Evolutionary conservation across 92 coral and sea anemone genomes (phyloP), one percentile per base, ranked within the genome.

Genomic region (Umimayanthus chanpuru): DNA sequence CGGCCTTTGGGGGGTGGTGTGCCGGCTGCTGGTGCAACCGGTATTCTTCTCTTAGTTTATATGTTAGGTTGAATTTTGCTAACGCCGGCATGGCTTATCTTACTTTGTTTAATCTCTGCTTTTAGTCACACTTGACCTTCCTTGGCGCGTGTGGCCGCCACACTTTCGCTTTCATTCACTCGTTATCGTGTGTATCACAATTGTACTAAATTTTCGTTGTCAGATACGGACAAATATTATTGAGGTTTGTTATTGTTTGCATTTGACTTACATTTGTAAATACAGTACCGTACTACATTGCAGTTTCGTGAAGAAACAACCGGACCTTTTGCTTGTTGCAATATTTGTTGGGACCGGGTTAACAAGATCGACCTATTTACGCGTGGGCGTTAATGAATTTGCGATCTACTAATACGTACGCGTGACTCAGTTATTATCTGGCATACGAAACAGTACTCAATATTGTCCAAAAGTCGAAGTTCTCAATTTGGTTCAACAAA

Each of bases 101-200:
- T 66, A 14, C 68, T 66, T 4, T 66, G 25, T 66, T 66, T 66
- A 8, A 1, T 18, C 6, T 66, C 29, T 18, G 25, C 29, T 66
- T 66, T 66, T 20, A n/a, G 25, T 66, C 25, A 66, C 25, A 66
- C 72, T 66, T 9, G 6, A 66, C 72, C 29, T 66, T 66, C 29
- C 72, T 66, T 66, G 72, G 72, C 72, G 25, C 72, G 72, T 66
- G 72, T 61, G 68, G 14, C 68, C 68, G n/a, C n/a, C n/a, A n/a
- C n/a, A n/a, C n/a, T n/a, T n/a, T n/a, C n/a, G n/a, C n/a, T n/a
- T n/a, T n/a, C 68, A 14, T 14, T 61, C 9, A 14, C n/a, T 61
- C 68, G 14, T 61, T 23, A 61, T 61, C n/a, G 68, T 61, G 47
- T 41, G 47, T 41, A 41, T 6, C 6, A 41, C 47, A 41, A 41